Evolutionary conservation across 2,888 invertebrate genomes (phyloP), one percentile per base, ranked within the genome.

Genomic region (Odontomyia ornata): DNA sequence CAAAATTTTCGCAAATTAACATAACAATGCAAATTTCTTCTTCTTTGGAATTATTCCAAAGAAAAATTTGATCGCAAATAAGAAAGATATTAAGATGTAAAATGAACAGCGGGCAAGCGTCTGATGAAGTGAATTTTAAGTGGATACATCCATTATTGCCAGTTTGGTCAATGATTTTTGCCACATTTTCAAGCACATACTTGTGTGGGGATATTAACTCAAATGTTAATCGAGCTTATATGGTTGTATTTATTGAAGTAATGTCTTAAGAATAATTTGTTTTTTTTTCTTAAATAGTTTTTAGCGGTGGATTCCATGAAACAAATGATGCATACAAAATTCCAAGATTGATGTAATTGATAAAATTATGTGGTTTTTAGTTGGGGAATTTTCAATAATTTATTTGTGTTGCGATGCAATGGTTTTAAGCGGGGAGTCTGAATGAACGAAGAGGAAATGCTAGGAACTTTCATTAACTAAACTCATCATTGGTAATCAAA

Each of bases 111-210:
- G 11, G 65, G 36, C 30, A 4, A 27, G 36, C 65, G 18, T 69
- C 69, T 47, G 69, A 69, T 15, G 5, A 30, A 47, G 47, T 25
- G 69, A 46, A 69, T 69, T 69, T 69, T n/a, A 69, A 69, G 69
- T 69, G 69, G 25, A 27, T 69, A 18, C 47, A 47, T 9, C 69
- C 27, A 15, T 47, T 47, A 69, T 18, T 9, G 18, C 52, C 13
- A 2, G 52, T n/a, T 52, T 47, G 69, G 69, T 47, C 69, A 69
- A 47, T 69, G 69, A 47, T 47, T 21, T 47, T 69, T 13, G 18
- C 52, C 52, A 52, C 52, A 18, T 36, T 36, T 36, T 52, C 7
- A 52, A n/a, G 47, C 27, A 69, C 27, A 47, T 47, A 47, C 9
- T 23, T 69, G 23, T 15, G 18, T 23, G 11, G n/a, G 7, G 23